phyloP scores from a whole-genome alignment of 2,888 invertebrate species.

The Acanthosepion lycidas region DNA sequence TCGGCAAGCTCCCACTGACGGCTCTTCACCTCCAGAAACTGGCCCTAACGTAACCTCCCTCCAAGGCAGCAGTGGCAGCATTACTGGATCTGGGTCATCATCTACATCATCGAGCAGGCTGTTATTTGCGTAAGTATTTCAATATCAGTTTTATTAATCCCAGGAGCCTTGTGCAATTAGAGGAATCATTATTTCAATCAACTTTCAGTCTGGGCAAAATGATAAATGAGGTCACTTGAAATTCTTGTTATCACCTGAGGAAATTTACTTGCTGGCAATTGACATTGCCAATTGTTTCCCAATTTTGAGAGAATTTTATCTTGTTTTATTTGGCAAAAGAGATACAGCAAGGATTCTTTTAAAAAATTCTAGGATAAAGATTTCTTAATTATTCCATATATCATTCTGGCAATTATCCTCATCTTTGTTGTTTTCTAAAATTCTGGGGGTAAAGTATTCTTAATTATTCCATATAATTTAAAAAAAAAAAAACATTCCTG shows the following conservation, averaged over 20 bases:
- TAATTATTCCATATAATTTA: no score
- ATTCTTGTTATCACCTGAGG: not conserved
- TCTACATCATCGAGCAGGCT: not conserved
- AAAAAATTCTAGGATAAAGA: no score
- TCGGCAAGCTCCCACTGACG: not conserved
- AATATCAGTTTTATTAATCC: not conserved
- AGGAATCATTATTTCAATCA: not conserved
- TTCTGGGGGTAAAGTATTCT: no score
- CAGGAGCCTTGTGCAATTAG: accelerated
- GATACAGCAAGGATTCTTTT: no score
- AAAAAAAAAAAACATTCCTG: no score
- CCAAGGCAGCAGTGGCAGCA: not conserved
- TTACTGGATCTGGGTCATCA: not conserved
- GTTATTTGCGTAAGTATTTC: not conserved
- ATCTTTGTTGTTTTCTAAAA: no score
- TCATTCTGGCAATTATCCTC: no score
- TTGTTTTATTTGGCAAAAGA: no score
- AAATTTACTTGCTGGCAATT: not conserved
- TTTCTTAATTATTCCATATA: no score
- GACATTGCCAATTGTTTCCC: not conserved
- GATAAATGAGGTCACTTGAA: not conserved
- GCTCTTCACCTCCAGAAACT: not conserved
- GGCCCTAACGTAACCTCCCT: not conserved
- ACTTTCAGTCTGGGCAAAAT: not conserved
- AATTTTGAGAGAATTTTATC: not conserved